Base-by-base conservation (phyloP, 2,797 vertebrate species). In the Leptodactylus fallax region DNA sequence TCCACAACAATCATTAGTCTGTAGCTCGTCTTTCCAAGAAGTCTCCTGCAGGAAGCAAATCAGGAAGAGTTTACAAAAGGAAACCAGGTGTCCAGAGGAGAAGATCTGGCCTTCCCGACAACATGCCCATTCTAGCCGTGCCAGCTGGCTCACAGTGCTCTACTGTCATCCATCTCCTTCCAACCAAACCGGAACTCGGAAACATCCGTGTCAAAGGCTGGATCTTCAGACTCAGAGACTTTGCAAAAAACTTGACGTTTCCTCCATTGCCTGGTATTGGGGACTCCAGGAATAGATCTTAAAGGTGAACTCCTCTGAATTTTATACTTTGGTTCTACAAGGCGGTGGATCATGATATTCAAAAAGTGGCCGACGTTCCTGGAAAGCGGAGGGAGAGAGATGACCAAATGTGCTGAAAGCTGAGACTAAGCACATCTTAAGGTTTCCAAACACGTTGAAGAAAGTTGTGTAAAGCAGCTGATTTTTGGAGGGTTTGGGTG, bases 141-240 rank as follows among this genome's bases (percentile, higher is more conserved):
- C 72, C 72, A 77, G 72, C 72, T 77, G 72, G 47, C 72, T 12
- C 47, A 2, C 45, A 21, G 12, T 21, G 21, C 21, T 23, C 17
- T 10, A 2, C 19, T 8, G 11, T 77, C 72, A 77, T 77, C 72
- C 47, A 36, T 51, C 72, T 77, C 49, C 49, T 51, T 53, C 72
- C 21, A 51, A 51, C 19, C 72, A 23, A 77, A 77, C 72, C 72
- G n/a, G 47, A 5, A 49, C 72, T 76, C 72, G 47, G 72, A 77
- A 77, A 53, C 49, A 6, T n/a, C 49, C 23, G n/a, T 7, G 72
- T 53, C 72, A 53, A 53, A 77, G 21, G 72, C 53, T 17, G 69
- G 69, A 17, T 27, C 69, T 45, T 47, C 69, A 45, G 27, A 72
- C 27, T 3, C 27, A 7, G 69, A 69, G 14, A 49, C 17, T 11